phyloP scores from a whole-genome alignment of 2,113 vertebrate species.

The Forbesichthys papilliferus region DNA sequence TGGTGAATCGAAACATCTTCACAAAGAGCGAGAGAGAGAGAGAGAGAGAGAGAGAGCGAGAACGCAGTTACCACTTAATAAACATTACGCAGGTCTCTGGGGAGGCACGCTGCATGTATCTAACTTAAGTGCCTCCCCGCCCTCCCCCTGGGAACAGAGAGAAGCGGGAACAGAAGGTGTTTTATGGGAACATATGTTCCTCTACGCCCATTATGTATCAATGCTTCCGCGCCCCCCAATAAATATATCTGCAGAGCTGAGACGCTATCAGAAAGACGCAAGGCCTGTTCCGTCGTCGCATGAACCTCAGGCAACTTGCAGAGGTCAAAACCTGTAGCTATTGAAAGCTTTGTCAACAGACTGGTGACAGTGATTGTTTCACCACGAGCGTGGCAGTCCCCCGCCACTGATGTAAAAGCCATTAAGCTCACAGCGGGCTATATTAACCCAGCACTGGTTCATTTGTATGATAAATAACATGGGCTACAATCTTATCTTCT shows the following conservation, averaged over 20 bases:
- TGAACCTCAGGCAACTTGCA: constrained; percentile 24
- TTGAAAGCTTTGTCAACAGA: background rate
- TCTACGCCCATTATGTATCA: constrained; percentile 71
- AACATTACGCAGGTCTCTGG: constrained; percentile 69
- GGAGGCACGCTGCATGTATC: constrained; percentile 54
- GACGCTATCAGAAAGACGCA: constrained; percentile 51
- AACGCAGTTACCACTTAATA: constrained; percentile 68
- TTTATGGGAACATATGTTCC: constrained; percentile 79
- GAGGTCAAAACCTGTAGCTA: constrained; percentile 47
- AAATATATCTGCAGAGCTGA: constrained; percentile 68
- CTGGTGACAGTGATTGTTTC: constrained; percentile 16
- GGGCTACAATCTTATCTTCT: no score
- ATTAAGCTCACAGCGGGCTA: background rate
- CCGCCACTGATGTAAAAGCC: background rate
- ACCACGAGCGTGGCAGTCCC: background rate
- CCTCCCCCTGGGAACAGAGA: constrained; percentile 63
- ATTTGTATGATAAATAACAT: background rate
- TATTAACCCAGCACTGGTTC: background rate
- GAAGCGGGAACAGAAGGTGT: constrained; percentile 70
- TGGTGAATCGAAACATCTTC: no score
- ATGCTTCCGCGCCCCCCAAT: constrained; percentile 65
- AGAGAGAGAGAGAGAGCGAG: constrained; percentile 12
- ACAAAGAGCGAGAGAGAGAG: constrained; percentile 21
- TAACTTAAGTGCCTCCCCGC: constrained; percentile 70
- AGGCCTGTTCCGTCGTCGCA: background rate